Evolutionary conservation across 2,888 invertebrate species (phyloP), one percentile per base, ranked within the genome.

Genomic region (Cheilosia soror): DNA sequence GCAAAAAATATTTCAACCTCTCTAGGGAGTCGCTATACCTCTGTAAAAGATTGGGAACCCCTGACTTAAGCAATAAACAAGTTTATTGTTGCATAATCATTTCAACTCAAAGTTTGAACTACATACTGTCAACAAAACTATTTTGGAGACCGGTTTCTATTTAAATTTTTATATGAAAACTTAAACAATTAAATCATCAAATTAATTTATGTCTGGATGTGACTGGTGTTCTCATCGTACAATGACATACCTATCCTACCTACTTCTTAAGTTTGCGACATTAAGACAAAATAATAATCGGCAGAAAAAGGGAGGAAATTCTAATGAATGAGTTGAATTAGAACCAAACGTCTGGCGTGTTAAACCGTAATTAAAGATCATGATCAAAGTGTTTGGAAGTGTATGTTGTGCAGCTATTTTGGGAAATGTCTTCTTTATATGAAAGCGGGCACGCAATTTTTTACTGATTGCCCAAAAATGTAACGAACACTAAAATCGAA

Each of bases 141-240:
- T 27, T 44, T 51, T 66, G 27, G 37, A 7, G 27, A 51, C n/a
- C 65, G 51, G 49, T 47, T 49, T 63, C 11, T 47, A 9, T 4
- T 37, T 37, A 11, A 3, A 47, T 9, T 63, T 33, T 49, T 49
- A 20, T 5, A n/a, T n/a, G 13, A 9, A 0, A 37, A 31, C 55
- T 44, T 11, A 25, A 13, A 33, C 44, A 57, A 69, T 57, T 69
- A 57, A 57, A 33, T 69, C 69, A 57, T 69, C 44, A 44, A 33
- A 57, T 57, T 33, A 69, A 11, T 55, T 29, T 42, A 57, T 57
- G 57, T 69, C 44, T 37, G 29, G 29, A 42, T 33, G 37, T 15
- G 40, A 29, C 13, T 29, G 42, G 57, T 69, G 55, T 69, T 69
- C 11, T 57, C 57, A 42, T 66, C 53, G 5, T 6, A 31, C 20